A percentile compares a stretch with the other conserved stretches of the same genome.
These are phyloP conservation scores for Drosophila neutralis DNA, from an alignment of 2,888 invertebrate genomes.

Conservation along the genomic window DNA sequence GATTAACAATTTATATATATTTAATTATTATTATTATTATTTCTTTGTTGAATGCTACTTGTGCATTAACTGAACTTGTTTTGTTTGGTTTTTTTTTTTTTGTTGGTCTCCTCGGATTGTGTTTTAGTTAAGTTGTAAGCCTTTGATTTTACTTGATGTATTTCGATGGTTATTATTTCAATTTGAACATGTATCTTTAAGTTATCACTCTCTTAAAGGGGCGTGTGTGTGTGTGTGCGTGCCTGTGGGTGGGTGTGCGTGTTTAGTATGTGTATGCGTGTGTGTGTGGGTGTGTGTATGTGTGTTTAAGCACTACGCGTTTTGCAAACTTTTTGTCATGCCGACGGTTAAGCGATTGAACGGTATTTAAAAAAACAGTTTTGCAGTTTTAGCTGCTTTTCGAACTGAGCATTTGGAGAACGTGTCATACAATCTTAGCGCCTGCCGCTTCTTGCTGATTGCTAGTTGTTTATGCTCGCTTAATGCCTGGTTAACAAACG, in stretches of 20 bases:
- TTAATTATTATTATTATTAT: neutral
- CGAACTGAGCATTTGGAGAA: constrained; percentile 19
- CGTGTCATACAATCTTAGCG: constrained; percentile 35
- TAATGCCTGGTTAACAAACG: constrained; percentile 33
- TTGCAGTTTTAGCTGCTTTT: constrained; percentile 23
- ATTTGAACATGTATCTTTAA: constrained; percentile 20
- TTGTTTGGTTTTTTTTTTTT: constrained; percentile 14
- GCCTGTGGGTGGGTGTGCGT: constrained; percentile 2
- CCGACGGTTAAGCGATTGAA: constrained; percentile 60
- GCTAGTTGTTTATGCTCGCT: constrained; percentile 36
- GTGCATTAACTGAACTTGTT: constrained; percentile 34
- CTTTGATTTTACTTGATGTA: constrained; percentile 8
- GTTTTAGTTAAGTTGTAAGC: neutral
- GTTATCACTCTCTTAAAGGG: constrained; percentile 8
- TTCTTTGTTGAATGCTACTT: constrained; percentile 18
- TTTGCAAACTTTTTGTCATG: constrained; percentile 38
- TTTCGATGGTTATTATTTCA: constrained; percentile 14
- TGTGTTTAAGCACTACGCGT: constrained; percentile 24
- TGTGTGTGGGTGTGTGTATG: neutral
- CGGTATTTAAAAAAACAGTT: constrained; percentile 29
- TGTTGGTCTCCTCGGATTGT: neutral
- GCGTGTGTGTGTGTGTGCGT: constrained; percentile 4
- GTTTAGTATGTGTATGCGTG: neutral
- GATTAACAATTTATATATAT: constrained; percentile 13
- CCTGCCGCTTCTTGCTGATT: constrained; percentile 31